Evolutionary conservation across 2,113 vertebrate genomes (phyloP).

Genomic region (Brachyhypopomus gauderio): DNA sequence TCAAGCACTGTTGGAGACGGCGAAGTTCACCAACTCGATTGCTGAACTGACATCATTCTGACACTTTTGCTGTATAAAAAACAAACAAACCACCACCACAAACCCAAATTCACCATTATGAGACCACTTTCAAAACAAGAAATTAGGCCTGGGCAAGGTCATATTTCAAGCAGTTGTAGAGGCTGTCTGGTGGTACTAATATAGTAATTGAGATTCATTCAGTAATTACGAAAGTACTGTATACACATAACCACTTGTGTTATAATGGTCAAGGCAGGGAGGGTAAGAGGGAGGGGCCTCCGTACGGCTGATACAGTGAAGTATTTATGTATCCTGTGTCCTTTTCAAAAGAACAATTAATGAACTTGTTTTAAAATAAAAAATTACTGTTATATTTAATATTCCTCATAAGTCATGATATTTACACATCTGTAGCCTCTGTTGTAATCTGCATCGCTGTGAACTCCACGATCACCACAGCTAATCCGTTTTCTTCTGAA

Average conservation of each 20-base stretch:
- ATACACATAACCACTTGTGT: too few relatives aligned
- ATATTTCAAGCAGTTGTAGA: not conserved
- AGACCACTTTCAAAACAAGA: not conserved
- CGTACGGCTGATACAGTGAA: too few relatives aligned
- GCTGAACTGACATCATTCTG: too few relatives aligned
- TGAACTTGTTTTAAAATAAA: not conserved
- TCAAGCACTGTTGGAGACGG: too few relatives aligned
- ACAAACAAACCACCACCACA: not conserved
- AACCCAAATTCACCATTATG: not conserved
- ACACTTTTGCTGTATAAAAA: too few relatives aligned
- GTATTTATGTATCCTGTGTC: too few relatives aligned
- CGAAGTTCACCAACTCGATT: too few relatives aligned
- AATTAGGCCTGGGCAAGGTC: not conserved
- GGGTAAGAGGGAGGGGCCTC: too few relatives aligned
- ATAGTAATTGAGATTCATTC: too few relatives aligned
- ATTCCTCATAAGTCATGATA: not conserved
- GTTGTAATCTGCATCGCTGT: not conserved
- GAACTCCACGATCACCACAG: not conserved
- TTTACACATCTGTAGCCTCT: not conserved
- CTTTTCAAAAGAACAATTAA: not conserved
- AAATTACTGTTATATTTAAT: not conserved
- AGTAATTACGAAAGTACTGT: too few relatives aligned
- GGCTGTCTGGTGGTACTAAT: too few relatives aligned
- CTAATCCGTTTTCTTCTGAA: constrained; percentile 89
- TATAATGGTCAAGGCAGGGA: too few relatives aligned